Evolutionary conservation across 1,140 invertebrate species (phyloP), one percentile per base, ranked within the genome.

Genomic region (Drosophila biarmipes): DNA sequence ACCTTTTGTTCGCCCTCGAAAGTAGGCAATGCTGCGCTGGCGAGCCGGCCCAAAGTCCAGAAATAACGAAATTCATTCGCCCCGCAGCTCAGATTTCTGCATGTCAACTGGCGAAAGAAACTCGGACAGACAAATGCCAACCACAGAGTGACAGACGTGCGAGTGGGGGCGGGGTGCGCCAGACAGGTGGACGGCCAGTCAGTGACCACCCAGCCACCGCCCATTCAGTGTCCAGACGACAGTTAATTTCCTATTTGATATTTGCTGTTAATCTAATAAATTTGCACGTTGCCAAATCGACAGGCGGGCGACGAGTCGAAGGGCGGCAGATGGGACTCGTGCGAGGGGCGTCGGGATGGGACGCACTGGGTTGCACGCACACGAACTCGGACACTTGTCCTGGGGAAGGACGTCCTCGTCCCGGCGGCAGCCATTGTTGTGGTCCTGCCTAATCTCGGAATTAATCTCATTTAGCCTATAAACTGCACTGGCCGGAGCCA

Each of bases 251-350:
- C 84, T 89, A 77, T 89, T 79, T 80, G 84, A 87, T 87, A 89
- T 87, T 89, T 87, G 82, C 84, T 87, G 75, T 87, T 87, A 87
- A 87, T 87, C 84, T 87, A 87, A 87, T 87, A 87, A 82, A 87
- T 87, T 82, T 80, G 75, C 67, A 89, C 74, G 69, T 68, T 61
- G 62, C 61, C 53, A 24, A 68, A 78, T 78, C 64, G 74, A 87
- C 61, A 59, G 59, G 57, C 55, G 31, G 37, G 12, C 56, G 46
- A 77, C 77, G 54, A 73, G 67, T 54, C 64, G 69, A 72, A 76
- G 59, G 54, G 17, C 56, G 27, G 27, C 40, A 52, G 66, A 58
- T 21, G 73, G 55, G 55, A 68, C 24, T 34, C n/a, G 10, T 37
- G 24, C 15, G 49, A 11, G 34, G 1, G 21, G 14, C 12, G 29